Percentiles rank a stretch among this genome's conserved stretches.
Evolutionary conservation across 2,888 invertebrate genomes (phyloP).

Genomic region (Athalia rosae): DNA sequence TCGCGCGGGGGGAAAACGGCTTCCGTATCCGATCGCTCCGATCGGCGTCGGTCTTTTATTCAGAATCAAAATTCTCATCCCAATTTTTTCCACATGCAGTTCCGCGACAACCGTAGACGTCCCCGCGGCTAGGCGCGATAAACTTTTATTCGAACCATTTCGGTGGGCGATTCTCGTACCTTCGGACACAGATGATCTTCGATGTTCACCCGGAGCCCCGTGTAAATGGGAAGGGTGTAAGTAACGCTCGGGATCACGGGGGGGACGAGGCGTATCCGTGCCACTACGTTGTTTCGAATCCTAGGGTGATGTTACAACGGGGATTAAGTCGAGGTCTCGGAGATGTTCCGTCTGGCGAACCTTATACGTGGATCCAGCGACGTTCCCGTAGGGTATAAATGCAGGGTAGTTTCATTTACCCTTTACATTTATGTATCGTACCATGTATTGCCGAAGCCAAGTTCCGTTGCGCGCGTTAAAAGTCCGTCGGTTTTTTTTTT

Average conservation of each 20-base stretch:
- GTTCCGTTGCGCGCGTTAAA: too few species aligned
- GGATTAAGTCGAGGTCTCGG: slow-evolving; percentile 24
- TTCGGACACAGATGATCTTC: neutral
- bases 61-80: too few species aligned
- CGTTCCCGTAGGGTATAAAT: neutral
- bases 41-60: too few species aligned
- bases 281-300: slow-evolving; percentile 2
- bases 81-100: too few species aligned
- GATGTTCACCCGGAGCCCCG: neutral
- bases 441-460: too few species aligned
- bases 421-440: too few species aligned
- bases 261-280: neutral
- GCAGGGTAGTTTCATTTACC: too few species aligned
- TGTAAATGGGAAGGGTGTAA: slow-evolving; percentile 30
- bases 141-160: neutral
- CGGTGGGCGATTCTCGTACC: too few species aligned
- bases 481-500: neutral
- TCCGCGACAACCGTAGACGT: too few species aligned
- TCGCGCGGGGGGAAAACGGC: too few species aligned
- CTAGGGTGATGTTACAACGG: slow-evolving; percentile 17
- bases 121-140: too few species aligned
- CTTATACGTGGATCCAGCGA: neutral
- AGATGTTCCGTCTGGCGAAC: slow-evolving; percentile 8
- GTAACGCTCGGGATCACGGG: slow-evolving; percentile 18
- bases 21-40: too few species aligned